phyloP scores from a whole-genome alignment of 2,888 invertebrate species.

The Brachypterus glaber region DNA sequence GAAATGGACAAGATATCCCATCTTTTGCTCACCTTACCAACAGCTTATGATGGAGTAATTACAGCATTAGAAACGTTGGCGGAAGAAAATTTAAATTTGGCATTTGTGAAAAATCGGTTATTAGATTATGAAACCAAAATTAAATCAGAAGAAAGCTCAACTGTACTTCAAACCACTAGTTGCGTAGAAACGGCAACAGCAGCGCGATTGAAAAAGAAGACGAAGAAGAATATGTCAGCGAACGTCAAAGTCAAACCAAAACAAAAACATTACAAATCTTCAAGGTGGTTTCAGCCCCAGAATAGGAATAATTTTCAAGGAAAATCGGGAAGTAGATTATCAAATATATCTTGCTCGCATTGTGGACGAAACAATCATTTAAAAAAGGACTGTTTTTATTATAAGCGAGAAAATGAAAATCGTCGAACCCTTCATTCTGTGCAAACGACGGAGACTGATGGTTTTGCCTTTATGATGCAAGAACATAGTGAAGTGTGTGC shows the following conservation, averaged over 20 bases:
- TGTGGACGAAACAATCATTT: slow-evolving; percentile 8
- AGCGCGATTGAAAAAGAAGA: too few relatives aligned
- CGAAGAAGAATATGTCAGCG: too few relatives aligned
- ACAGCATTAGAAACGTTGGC: slow-evolving; percentile 33
- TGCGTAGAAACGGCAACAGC: too few relatives aligned
- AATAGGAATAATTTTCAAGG: too few relatives aligned
- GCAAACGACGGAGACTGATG: slow-evolving; percentile 1
- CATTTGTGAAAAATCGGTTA: slow-evolving; percentile 30
- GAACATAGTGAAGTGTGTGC: too few relatives aligned
- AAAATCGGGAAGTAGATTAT: too few relatives aligned
- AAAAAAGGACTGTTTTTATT: slow-evolving; percentile 9
- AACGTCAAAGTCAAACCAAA: too few relatives aligned
- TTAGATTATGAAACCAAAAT: slow-evolving; percentile 22
- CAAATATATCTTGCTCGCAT: slow-evolving; percentile 1
- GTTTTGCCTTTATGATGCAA: slow-evolving; percentile 9
- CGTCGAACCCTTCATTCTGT: background rate
- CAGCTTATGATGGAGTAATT: slow-evolving; percentile 30
- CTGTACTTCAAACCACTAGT: background rate
- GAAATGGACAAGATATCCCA: slow-evolving; percentile 33
- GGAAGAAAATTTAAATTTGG: slow-evolving; percentile 28
- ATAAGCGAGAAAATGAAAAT: slow-evolving; percentile 1
- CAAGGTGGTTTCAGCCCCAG: too few relatives aligned
- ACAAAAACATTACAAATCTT: too few relatives aligned
- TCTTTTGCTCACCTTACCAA: slow-evolving; percentile 30
- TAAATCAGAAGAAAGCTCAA: slow-evolving; percentile 6